A percentile compares a stretch with the other conserved stretches of the same genome.
Evolutionary conservation across 2,888 invertebrate genomes (phyloP).

Genomic region (Tetragnatha montana): DNA sequence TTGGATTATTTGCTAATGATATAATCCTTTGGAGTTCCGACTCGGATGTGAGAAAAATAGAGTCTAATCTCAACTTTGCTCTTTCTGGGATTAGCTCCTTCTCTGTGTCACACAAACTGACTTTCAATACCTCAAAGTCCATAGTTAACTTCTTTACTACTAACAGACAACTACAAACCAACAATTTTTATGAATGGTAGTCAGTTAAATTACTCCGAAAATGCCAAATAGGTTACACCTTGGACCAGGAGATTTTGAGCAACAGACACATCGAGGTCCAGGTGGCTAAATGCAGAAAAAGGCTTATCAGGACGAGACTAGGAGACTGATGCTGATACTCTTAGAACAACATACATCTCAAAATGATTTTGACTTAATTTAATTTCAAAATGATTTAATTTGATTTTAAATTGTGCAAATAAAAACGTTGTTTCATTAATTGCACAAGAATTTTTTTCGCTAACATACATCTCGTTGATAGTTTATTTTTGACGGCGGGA

Average conservation of each 20-base stretch:
- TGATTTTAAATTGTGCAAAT: too few species aligned
- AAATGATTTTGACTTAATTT: too few species aligned
- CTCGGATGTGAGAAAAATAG: background rate
- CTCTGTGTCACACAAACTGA: background rate
- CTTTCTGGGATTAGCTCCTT: background rate
- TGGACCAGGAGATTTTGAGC: background rate
- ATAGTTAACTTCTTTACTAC: background rate
- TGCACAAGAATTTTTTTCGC: too few species aligned
- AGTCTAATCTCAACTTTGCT: background rate
- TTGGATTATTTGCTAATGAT: background rate
- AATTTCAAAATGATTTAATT: too few species aligned
- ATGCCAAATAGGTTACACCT: background rate
- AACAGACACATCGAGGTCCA: too few species aligned
- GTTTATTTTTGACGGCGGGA: too few species aligned
- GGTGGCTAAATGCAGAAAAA: too few species aligned
- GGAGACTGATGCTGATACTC: too few species aligned
- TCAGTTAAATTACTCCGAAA: background rate
- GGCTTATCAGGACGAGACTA: too few species aligned
- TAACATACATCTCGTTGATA: too few species aligned
- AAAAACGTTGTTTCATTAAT: too few species aligned
- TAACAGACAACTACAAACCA: background rate
- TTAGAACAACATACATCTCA: too few species aligned
- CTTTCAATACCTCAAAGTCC: background rate
- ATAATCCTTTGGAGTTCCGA: background rate
- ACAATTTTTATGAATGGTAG: background rate